Evolutionary conservation across 2,113 vertebrate genomes (phyloP), one percentile per base, ranked within the genome.

Genomic region (Anser cygnoides): DNA sequence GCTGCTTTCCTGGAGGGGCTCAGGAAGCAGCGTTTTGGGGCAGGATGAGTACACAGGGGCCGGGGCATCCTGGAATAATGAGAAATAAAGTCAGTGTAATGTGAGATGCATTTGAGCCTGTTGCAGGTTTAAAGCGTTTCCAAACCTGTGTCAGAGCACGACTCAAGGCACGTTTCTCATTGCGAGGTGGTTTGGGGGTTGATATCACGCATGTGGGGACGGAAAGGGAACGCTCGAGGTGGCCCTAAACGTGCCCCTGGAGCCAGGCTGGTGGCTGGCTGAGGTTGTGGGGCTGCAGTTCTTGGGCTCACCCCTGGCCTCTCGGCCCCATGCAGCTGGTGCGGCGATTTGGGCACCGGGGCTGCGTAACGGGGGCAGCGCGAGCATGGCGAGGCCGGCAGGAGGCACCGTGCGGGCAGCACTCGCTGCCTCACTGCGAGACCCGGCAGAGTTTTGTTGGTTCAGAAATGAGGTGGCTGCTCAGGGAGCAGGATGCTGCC

Each of bases 321-420:
- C 2, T 0, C 7, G 21, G 16, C 66, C 50, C 9, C 0, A 9
- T 19, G 23, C 73, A 72, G 79, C 67, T 72, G 1, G 0, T 7
- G 19, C 54, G 19, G 1, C 4, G 16, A 3, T 46, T 28, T 4
- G 17, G 13, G 33, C 5, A 0, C 21, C 8, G 66, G 10, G 7
- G 39, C 61, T n/a, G 2, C 4, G 2, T 49, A 20, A 37, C 0
- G 15, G 15, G 71, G 46, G 43, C 54, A 44, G 26, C 0, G 0
- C 5, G 50, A 82, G 46, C n/a, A 16, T 49, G 1, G 0, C 23
- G 1, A 4, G n/a, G 54, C 49, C 4, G 0, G 41, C 21, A 18
- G 18, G 44, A 19, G 17, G 46, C 46, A 11, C 20, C 19, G 46
- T 10, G 19, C 19, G 4, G 46, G 46, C 46, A 20, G 10, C 20